Base-by-base conservation (phyloP, 37 sponge, comb jelly and placozoan species). In the Axinella damicornis region DNA sequence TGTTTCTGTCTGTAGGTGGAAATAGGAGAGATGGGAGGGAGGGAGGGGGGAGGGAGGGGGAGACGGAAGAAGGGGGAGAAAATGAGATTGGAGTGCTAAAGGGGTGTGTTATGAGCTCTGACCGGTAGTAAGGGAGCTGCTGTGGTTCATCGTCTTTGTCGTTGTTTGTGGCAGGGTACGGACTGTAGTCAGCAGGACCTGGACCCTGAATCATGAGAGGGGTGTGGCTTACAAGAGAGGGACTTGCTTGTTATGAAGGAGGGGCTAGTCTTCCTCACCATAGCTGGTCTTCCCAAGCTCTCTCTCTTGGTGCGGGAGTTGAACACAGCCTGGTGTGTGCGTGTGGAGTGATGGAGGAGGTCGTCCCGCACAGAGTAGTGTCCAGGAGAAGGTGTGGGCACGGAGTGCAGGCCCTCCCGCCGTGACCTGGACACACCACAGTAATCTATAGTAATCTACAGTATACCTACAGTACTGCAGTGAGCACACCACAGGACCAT, bases 111-210 rank as follows among this genome's bases (percentile, higher is more conserved):
- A n/a, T n/a, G n/a, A 53, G 1, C 1, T 17, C 54, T 73, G 16
- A 74, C 57, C 57, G 31, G 13, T 32, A 74, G 56, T 21, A 33
- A 36, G 27, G 65, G 6, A 54, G 24, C 30, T 21, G 38, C 46
- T 4, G 46, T 46, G 46, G 46, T 46, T 46, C n/a, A n/a, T n/a
- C n/a, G n/a, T n/a, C 46, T 46, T 9, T 46, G 46, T 46, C 9
- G 9, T 46, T 46, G 46, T 46, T 46, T 46, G 46, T 46, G 46
- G 6, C 9, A 9, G 41, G 18, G 57, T 41, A 65, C 1, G 95
- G 89, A 31, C 67, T 57, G 66, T 96, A 96, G 40, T 87, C 65
- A 35, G 85, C 96, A 41, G 96, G 96, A 27, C 96, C 96, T 22
- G 96, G 96, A 16, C 74, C 90, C 84, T 96, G 39, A 25, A 38